These are phyloP conservation scores for Leptopilina clavipes DNA, from an alignment of 1,140 invertebrate species.

Conservation along the genomic window DNA sequence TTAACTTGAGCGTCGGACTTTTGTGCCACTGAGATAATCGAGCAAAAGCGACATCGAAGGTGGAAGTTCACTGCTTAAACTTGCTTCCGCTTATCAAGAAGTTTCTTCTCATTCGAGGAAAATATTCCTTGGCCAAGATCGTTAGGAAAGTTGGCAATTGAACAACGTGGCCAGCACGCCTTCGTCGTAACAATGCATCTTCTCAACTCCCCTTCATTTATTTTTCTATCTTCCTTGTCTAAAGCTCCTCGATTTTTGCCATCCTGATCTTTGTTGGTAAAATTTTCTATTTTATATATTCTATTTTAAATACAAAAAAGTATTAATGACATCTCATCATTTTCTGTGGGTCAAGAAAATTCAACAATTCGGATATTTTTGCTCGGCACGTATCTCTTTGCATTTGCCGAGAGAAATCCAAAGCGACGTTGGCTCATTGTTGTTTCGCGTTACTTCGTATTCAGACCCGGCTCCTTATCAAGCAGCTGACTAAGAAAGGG, in stretches of 20 bases:
- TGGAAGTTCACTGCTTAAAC: conserved; percentile 38
- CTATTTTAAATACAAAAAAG: too few relatives aligned
- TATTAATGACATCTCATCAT: too few relatives aligned
- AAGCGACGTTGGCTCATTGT: conserved; percentile 24
- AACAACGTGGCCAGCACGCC: not conserved
- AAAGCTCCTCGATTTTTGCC: too few relatives aligned
- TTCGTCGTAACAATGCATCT: not conserved
- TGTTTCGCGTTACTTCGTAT: conserved; percentile 40
- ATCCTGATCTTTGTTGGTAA: too few relatives aligned
- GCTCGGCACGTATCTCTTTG: not conserved
- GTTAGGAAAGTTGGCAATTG: conserved; percentile 3
- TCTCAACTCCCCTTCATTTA: too few relatives aligned
- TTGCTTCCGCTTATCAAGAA: conserved; percentile 39
- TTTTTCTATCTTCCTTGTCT: too few relatives aligned
- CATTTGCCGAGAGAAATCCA: not conserved
- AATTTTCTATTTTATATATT: too few relatives aligned
- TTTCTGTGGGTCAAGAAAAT: too few relatives aligned
- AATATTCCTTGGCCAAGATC: conserved; percentile 28
- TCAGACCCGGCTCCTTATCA: conserved; percentile 36
- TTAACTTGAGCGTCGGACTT: conserved; percentile 7
- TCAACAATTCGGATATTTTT: not conserved
- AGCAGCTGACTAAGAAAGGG: conserved; percentile 42
- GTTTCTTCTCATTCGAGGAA: conserved; percentile 35
- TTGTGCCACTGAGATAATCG: not conserved
- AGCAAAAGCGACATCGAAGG: conserved; percentile 36